A percentile compares a stretch with the other conserved stretches of the same genome.
phyloP scores from a whole-genome alignment of 2,888 invertebrate genomes.

The Eulithis prunata region DNA sequence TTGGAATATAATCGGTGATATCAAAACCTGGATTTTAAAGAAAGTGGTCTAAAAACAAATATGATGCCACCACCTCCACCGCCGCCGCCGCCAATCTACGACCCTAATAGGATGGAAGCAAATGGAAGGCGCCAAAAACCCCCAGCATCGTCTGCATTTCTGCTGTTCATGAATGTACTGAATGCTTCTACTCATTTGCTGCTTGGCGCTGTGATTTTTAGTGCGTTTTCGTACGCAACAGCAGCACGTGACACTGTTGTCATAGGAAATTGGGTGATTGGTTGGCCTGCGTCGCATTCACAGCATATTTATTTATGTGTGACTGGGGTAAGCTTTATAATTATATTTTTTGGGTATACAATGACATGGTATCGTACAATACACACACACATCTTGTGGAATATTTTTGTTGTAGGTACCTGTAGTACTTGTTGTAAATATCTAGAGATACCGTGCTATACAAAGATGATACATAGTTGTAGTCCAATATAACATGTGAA shows the following conservation, averaged over 20 bases:
- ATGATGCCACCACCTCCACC: constrained; percentile 39
- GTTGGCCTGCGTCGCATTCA: constrained; percentile 12
- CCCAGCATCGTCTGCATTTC: constrained; percentile 30
- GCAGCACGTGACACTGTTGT: not conserved
- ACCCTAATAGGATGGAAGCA: constrained; percentile 38
- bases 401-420: too few relatives aligned
- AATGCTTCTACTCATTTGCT: constrained; percentile 53
- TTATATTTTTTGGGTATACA: too few relatives aligned
- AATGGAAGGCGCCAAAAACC: constrained; percentile 33
- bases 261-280: constrained; percentile 4
- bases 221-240: constrained; percentile 45
- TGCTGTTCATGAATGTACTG: constrained; percentile 47
- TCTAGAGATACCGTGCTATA: too few relatives aligned
- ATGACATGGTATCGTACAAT: too few relatives aligned
- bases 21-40: not conserved
- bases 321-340: constrained; percentile 61
- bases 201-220: constrained; percentile 51
- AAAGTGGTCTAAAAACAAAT: not conserved
- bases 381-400: too few relatives aligned
- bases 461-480: too few relatives aligned
- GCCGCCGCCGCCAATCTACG: constrained; percentile 24
- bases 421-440: too few relatives aligned
- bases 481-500: too few relatives aligned
- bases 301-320: constrained; percentile 63
- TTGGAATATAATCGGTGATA: not conserved